phyloP scores from a whole-genome alignment of 2,113 vertebrate genomes.

The Motacilla alba region DNA sequence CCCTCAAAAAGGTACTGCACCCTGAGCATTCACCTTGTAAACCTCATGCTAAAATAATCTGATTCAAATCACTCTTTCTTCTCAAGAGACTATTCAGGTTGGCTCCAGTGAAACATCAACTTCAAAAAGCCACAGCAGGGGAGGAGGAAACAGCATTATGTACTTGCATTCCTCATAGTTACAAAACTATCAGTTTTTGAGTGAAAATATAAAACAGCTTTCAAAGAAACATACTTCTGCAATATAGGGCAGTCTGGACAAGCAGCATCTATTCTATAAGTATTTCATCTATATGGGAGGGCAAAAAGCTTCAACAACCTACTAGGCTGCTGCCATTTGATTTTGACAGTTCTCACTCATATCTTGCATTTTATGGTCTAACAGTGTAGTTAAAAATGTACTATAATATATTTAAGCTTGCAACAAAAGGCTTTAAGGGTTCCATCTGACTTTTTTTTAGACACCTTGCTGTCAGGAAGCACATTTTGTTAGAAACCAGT shows the following conservation, averaged over 20 bases:
- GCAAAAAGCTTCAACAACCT: background rate
- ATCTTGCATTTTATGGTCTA: background rate
- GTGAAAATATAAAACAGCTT: background rate
- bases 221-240: background rate
- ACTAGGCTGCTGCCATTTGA: background rate
- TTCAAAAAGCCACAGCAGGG: background rate
- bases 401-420: background rate
- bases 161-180: background rate
- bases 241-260: background rate
- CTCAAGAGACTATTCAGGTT: background rate
- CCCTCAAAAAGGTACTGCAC: background rate
- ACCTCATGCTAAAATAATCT: background rate
- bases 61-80: background rate
- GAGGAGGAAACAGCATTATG: background rate
- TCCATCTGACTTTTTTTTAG: constrained; percentile 2
- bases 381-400: background rate
- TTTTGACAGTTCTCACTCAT: background rate
- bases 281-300: background rate
- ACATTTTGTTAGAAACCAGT: background rate
- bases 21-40: background rate
- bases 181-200: background rate
- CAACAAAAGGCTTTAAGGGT: background rate
- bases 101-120: background rate
- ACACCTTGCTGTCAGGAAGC: background rate
- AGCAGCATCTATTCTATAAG: background rate